A percentile compares a stretch with the other conserved stretches of the same genome.
Evolutionary conservation across 2,797 vertebrate species (phyloP).

Genomic region (Scomberomorus guttatus): DNA sequence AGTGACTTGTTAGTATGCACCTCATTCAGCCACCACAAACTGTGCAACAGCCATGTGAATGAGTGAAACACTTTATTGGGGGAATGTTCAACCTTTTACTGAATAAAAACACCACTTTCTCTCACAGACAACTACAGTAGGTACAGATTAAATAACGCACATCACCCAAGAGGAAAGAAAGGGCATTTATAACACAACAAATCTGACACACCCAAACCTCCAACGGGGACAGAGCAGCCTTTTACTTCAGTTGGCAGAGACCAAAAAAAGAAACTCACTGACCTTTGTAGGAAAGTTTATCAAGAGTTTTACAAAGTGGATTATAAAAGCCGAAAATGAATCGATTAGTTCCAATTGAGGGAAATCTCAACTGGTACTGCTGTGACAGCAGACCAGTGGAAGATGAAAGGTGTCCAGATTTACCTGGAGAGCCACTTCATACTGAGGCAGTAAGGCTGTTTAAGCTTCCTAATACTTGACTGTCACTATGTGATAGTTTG

Average conservation of each 20-base stretch:
- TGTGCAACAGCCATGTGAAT: conserved; percentile 55
- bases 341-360: not conserved
- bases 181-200: conserved; percentile 73
- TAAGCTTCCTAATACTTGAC: conserved; percentile 7
- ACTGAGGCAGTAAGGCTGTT: not conserved
- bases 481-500: conserved; percentile 23
- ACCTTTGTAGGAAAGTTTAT: conserved; percentile 25
- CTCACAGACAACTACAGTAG: conserved; percentile 66
- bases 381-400: not conserved
- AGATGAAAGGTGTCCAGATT: conserved; percentile 22
- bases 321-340: conserved; percentile 11
- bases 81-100: conserved; percentile 85
- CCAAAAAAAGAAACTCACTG: conserved; percentile 1
- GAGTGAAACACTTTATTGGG: conserved; percentile 87
- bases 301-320: conserved; percentile 25
- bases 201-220: conserved; percentile 39
- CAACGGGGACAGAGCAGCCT: conserved; percentile 6
- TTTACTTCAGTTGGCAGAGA: conserved; percentile 17
- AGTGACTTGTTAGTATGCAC: conserved; percentile 46
- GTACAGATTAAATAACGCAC: conserved; percentile 90
- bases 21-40: conserved; percentile 55
- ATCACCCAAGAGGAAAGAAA: conserved; percentile 84
- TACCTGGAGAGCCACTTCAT: conserved; percentile 20
- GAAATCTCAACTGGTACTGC: not conserved
- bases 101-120: conserved; percentile 84